phyloP scores from a whole-genome alignment of 2,888 invertebrate genomes.

The Lepetodrilus schrolli region DNA sequence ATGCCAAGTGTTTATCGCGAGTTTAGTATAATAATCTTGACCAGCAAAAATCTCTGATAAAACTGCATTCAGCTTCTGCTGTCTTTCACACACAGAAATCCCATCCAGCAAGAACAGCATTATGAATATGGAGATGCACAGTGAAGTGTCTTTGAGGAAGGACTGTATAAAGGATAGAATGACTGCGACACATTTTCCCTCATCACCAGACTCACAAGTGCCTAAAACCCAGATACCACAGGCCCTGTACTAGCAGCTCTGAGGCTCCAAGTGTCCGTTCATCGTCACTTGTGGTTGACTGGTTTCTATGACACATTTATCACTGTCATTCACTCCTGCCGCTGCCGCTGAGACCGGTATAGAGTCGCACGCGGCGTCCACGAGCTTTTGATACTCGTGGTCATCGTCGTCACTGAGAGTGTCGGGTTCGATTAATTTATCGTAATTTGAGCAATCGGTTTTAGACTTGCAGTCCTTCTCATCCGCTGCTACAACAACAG shows the following conservation, averaged over 20 bases:
- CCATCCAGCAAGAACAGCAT: too few relatives aligned
- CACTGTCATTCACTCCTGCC: background rate
- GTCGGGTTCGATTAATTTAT: slow-evolving; percentile 24
- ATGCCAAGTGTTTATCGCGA: too few relatives aligned
- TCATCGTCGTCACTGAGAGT: slow-evolving; percentile 5
- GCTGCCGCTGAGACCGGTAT: slow-evolving; percentile 4
- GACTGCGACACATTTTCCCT: background rate
- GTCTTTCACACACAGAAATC: too few relatives aligned
- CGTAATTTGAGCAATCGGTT: slow-evolving; percentile 33
- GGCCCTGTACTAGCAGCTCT: background rate
- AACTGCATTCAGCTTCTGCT: too few relatives aligned
- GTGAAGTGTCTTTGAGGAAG: background rate
- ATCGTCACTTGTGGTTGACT: slow-evolving; percentile 19
- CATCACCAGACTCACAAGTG: background rate
- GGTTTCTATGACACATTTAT: slow-evolving; percentile 1
- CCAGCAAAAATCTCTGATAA: too few relatives aligned
- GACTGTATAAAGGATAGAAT: background rate
- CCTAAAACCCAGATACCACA: background rate
- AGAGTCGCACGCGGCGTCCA: too few relatives aligned
- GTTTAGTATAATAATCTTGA: too few relatives aligned
- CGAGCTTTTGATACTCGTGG: slow-evolving; percentile 29
- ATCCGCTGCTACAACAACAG: background rate
- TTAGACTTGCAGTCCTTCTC: background rate
- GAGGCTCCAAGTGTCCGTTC: slow-evolving; percentile 20
- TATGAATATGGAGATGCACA: background rate